Evolutionary conservation across 2,888 invertebrate genomes (phyloP).

Genomic region (Caenorhabditis sp.): DNA sequence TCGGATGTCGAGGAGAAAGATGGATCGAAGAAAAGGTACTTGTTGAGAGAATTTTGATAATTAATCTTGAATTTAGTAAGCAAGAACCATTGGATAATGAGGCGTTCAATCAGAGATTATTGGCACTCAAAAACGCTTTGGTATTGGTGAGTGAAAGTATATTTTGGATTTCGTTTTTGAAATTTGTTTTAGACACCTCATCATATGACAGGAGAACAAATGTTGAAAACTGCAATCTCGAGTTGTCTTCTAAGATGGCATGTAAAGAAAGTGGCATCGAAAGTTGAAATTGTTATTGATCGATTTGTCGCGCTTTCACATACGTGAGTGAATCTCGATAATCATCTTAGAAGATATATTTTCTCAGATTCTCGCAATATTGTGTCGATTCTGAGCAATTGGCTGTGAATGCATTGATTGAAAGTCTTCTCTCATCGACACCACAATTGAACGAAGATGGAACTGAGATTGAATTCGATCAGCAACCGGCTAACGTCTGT

Average conservation of each 20-base stretch:
- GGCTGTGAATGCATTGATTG: conserved; percentile 34
- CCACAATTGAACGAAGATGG: not conserved
- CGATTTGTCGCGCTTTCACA: conserved; percentile 29
- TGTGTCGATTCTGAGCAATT: conserved; percentile 27
- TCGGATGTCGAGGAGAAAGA: conserved; percentile 17
- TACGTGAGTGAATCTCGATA: conserved; percentile 36
- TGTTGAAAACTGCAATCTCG: conserved; percentile 29
- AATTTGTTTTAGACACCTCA: conserved; percentile 24
- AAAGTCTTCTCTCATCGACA: conserved; percentile 24
- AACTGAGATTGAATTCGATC: conserved; percentile 30
- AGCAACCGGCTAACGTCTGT: conserved; percentile 14
- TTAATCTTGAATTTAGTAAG: not conserved
- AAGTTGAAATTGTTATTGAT: conserved; percentile 31
- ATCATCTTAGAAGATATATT: not conserved
- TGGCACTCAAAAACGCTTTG: conserved; percentile 13
- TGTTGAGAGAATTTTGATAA: not conserved
- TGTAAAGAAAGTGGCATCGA: conserved; percentile 19
- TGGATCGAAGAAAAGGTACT: not conserved
- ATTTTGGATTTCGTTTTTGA: no score
- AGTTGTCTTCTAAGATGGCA: conserved; percentile 20
- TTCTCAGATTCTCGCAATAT: conserved; percentile 32
- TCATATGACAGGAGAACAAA: conserved; percentile 33
- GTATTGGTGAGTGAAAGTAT: conserved; percentile 16
- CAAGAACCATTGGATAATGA: conserved; percentile 10
- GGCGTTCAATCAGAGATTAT: conserved; percentile 17